Percentiles rank a stretch among this genome's conserved stretches.
These are phyloP conservation scores for Scrobipalpa atriplicella DNA, from an alignment of 2,888 invertebrate genomes.

Conservation along the genomic window DNA sequence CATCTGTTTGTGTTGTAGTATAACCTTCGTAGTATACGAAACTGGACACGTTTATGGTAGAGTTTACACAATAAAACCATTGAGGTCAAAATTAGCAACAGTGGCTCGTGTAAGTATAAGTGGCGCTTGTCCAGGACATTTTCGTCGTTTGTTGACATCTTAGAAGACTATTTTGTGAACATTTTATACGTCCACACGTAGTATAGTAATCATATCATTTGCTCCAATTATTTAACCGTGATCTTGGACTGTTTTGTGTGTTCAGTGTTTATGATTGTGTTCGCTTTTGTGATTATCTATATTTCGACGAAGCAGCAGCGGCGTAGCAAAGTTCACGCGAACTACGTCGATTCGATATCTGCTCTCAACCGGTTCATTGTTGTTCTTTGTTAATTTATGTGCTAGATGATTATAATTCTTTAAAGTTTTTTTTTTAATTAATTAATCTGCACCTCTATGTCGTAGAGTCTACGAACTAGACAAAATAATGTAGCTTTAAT, in stretches of 20 bases:
- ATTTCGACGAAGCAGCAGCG: conserved; percentile 33
- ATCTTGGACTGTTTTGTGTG: conserved; percentile 16
- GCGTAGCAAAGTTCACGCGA: conserved; percentile 39
- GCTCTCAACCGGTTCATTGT: conserved; percentile 37
- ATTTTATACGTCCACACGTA: neutral
- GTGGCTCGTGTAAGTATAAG: conserved; percentile 4
- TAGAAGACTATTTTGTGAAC: neutral
- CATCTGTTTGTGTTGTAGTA: neutral
- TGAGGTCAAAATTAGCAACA: conserved; percentile 8
- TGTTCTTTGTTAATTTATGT: conserved; percentile 13
- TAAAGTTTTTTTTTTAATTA: neutral
- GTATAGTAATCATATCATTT: neutral
- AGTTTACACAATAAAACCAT: conserved; percentile 22
- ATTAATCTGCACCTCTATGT: neutral
- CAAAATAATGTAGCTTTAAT: neutral
- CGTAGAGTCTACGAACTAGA: neutral
- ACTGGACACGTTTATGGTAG: neutral
- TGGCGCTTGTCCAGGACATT: neutral
- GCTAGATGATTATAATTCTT: neutral
- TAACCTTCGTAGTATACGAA: neutral
- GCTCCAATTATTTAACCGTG: conserved; percentile 7
- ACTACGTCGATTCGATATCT: conserved; percentile 39
- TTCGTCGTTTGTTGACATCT: neutral
- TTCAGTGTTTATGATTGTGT: neutral
- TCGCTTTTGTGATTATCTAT: conserved; percentile 6